Base-by-base conservation (phyloP, 2,797 vertebrate species). In the Peromyscus nudipes region DNA sequence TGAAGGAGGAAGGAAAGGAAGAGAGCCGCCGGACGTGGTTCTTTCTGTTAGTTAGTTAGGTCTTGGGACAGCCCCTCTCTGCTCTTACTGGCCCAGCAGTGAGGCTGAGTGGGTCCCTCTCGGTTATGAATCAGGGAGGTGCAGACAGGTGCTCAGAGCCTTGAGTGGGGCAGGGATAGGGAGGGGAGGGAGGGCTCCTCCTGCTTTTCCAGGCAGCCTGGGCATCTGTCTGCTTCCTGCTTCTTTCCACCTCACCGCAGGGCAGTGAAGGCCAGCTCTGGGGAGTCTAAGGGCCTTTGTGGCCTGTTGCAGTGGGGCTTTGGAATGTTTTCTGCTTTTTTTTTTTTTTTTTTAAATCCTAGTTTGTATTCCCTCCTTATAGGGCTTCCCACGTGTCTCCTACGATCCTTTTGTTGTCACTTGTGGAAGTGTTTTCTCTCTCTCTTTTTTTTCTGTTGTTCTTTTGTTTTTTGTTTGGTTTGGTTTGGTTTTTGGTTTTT, bases 131-230 rank as follows among this genome's bases (percentile, higher is more conserved):
- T 83, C 23, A 52, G 37, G 21, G 34, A 60, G 49, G 46, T 17
- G 57, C 25, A 4, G 79, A 80, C 71, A 64, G 37, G 60, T 17
- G n/a, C 65, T 77, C 73, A 79, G 67, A 25, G 55, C 0, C 4
- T 31, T 19, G 84, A 13, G 75, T 0, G 10, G 8, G 3, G 17
- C 1, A 4, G 81, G 37, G 1, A 71, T 0, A 0, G 16, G 49
- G 43, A 37, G 27, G 55, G 2, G 17, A 21, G 7, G 43, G 34
- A 27, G 1, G 37, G 31, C 13, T 8, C 46, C 29, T 29, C n/a
- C n/a, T 46, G 2, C 34, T 19, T 19, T 34, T 23, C 52, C 37
- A 9, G 23, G n/a, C 62, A 40, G 19, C 77, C 57, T 52, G 19
- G 76, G 40, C 67, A 19, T 65, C 52, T 49, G 31, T 49, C 91